These are phyloP conservation scores for Malurus cyaneus DNA, from an alignment of 2,113 vertebrate species.

Conservation along the genomic window DNA sequence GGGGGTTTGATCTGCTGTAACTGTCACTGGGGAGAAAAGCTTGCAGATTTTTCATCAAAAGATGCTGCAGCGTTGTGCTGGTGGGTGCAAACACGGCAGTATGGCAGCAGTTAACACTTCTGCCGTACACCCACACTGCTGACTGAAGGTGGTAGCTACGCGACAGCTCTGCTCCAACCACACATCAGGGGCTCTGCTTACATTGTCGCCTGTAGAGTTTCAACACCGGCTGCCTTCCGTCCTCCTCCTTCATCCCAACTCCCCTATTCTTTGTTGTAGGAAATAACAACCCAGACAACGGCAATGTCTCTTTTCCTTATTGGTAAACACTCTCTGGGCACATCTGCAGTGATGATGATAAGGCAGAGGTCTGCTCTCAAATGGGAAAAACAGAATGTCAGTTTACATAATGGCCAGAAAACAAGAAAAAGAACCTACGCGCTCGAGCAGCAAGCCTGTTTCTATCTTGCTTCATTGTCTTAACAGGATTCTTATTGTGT, in stretches of 20 bases:
- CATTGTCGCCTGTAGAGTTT: background rate
- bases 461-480: conserved; percentile 63
- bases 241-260: conserved; percentile 24
- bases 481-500: conserved; percentile 68
- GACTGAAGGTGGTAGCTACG: background rate
- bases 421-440: conserved; percentile 39
- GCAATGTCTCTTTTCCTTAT: conserved; percentile 62
- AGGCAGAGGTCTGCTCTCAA: conserved; percentile 41
- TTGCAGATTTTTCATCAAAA: background rate
- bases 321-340: conserved; percentile 59
- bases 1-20: background rate
- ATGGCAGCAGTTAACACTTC: background rate
- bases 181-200: background rate
- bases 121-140: background rate
- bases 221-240: conserved; percentile 10
- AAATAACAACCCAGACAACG: conserved; percentile 59
- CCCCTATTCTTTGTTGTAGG: conserved; percentile 55
- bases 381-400: conserved; percentile 60
- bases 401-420: conserved; percentile 65
- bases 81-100: background rate
- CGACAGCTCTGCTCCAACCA: background rate
- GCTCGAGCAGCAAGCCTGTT: background rate
- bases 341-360: conserved; percentile 66
- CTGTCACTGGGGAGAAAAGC: background rate
- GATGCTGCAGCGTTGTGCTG: background rate